Evolutionary conservation across 2,797 vertebrate species (phyloP), one percentile per base, ranked within the genome.

Genomic region (Rhinatrema bivittatum): DNA sequence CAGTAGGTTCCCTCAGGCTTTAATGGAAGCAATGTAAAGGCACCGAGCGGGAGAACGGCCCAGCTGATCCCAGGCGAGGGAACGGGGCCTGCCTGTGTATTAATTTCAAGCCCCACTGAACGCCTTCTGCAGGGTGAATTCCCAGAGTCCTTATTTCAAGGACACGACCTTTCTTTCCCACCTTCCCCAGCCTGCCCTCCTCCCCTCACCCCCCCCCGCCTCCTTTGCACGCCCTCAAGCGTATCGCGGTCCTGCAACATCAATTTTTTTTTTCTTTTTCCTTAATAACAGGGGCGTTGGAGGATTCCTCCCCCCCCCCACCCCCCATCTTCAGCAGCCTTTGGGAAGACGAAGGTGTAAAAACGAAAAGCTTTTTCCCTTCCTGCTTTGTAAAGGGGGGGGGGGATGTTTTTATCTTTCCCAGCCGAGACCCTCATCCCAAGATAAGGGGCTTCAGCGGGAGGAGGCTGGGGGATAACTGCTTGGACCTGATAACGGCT

Each of bases 401-500:
- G 16, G 13, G 7, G 23, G 11, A 20, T 19, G 3, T 21, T 43
- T 68, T 69, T 65, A 58, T 65, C 65, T 74, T 35, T 36, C 45
- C 37, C 54, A 43, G 39, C 58, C 10, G 7, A 56, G 65, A 70
- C 62, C 63, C 46, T 62, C 50, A 65, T 56, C 55, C 71, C 53
- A 24, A 62, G 63, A 72, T 70, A 67, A 74, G 64, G 55, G 44
- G 43, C 65, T 61, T 41, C 8, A 29, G 48, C 38, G 12, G 2
- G 1, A 31, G 40, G 53, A 33, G 51, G 53, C 48, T 43, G 56
- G 43, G 27, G 41, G 18, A 56, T 73, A 68, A 62, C 64, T 76
- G 65, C 65, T 61, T 1, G 2, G 22, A 11, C 32, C 62, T 68
- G 70, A 67, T 74, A 62, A 68, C 60, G 32, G 65, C 39, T 52